phyloP scores from a whole-genome alignment of 2,888 invertebrate species.

The Punctoribates punctum region DNA sequence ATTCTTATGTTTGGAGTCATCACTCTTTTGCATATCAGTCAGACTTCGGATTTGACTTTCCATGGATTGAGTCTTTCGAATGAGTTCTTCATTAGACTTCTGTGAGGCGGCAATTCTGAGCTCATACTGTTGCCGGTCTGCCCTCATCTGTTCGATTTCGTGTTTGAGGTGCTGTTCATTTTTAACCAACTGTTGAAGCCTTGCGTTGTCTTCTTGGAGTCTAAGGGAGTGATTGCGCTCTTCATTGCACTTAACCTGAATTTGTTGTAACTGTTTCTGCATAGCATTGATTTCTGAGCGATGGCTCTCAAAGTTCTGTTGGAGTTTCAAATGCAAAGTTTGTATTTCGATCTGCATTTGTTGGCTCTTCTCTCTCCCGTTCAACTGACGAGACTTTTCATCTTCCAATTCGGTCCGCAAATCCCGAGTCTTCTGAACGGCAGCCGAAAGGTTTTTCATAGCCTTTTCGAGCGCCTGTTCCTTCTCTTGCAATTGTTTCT shows the following conservation, averaged over 20 bases:
- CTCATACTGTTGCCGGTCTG: conserved; percentile 45
- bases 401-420: conserved; percentile 66
- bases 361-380: conserved; percentile 8
- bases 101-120: conserved; percentile 51
- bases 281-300: background rate
- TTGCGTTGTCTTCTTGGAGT: conserved; percentile 22
- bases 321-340: background rate
- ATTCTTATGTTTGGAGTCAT: conserved; percentile 48
- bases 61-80: conserved; percentile 64
- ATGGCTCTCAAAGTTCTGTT: conserved; percentile 8
- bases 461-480: conserved; percentile 56
- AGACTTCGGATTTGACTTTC: conserved; percentile 60
- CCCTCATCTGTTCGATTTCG: conserved; percentile 46
- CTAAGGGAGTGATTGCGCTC: background rate
- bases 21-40: conserved; percentile 45
- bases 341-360: conserved; percentile 18
- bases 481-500: conserved; percentile 75
- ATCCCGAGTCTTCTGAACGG: conserved; percentile 74
- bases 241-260: background rate
- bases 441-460: conserved; percentile 60
- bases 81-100: conserved; percentile 56
- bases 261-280: conserved; percentile 7
- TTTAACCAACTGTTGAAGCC: conserved; percentile 1
- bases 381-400: conserved; percentile 62
- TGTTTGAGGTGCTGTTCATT: conserved; percentile 40